Evolutionary conservation across 2,797 vertebrate species (phyloP).

Genomic region (Poecilia gillii): DNA sequence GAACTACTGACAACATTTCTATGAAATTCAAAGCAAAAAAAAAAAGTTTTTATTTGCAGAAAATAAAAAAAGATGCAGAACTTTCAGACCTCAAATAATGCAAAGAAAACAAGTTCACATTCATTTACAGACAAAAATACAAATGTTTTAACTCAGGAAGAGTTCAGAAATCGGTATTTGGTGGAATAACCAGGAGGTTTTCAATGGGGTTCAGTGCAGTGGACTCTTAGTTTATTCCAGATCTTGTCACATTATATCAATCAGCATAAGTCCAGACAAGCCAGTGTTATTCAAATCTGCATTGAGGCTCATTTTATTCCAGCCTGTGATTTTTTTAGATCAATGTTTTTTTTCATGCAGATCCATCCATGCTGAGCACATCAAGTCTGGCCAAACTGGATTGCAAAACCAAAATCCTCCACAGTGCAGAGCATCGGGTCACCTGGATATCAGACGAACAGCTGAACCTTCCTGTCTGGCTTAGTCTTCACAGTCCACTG

Average conservation of each 20-base stretch:
- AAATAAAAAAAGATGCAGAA: too few species aligned
- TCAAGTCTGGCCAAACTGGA: conserved; percentile 16
- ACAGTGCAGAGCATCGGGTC: conserved; percentile 1
- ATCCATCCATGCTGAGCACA: conserved; percentile 3
- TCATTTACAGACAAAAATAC: too few species aligned
- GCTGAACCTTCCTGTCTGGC: conserved; percentile 1
- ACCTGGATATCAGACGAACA: conserved; percentile 7
- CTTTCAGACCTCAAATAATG: too few species aligned
- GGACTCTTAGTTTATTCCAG: too few species aligned
- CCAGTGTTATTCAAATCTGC: neutral
- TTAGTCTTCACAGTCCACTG: conserved; percentile 11
- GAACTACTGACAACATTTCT: too few species aligned
- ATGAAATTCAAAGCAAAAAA: too few species aligned
- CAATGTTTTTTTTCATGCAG: conserved; percentile 7
- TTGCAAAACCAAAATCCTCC: neutral
- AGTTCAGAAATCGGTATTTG: too few species aligned
- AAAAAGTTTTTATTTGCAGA: too few species aligned
- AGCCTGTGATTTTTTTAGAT: neutral
- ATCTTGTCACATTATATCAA: neutral
- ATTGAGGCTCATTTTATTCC: neutral
- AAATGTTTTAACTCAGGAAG: too few species aligned
- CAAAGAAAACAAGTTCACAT: too few species aligned
- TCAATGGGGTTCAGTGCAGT: too few species aligned
- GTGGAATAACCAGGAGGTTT: too few species aligned
- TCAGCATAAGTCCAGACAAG: neutral